A percentile compares a stretch with the other conserved stretches of the same genome.
phyloP scores from a whole-genome alignment of 2,797 vertebrate genomes.

The Artibeus lituratus region DNA sequence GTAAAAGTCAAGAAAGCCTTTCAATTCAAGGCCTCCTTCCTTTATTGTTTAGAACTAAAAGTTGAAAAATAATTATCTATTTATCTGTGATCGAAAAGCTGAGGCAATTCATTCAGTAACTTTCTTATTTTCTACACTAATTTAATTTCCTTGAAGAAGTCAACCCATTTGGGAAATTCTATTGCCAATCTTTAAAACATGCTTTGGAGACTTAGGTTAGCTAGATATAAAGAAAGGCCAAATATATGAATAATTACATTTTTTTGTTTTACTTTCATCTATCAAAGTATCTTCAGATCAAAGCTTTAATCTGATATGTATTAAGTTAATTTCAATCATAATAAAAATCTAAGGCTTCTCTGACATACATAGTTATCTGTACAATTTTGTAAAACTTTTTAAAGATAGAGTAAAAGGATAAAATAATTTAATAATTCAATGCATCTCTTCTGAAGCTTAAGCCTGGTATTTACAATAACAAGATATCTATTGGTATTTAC shows the following conservation, averaged over 20 bases:
- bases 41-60: conserved; percentile 37
- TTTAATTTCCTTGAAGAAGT: conserved; percentile 53
- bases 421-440: conserved; percentile 12
- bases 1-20: conserved; percentile 3
- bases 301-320: conserved; percentile 23
- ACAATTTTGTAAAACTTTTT: neutral
- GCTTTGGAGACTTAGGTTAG: conserved; percentile 21
- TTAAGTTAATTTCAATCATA: conserved; percentile 38
- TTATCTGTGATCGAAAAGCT: conserved; percentile 45
- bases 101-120: neutral
- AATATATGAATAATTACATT: conserved; percentile 24
- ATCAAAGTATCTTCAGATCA: conserved; percentile 45
- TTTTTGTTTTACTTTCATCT: conserved; percentile 41
- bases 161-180: conserved; percentile 22
- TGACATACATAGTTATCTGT: neutral
- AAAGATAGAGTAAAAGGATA: conserved; percentile 13
- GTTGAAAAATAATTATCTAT: conserved; percentile 20
- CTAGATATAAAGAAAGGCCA: conserved; percentile 32
- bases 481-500: neutral
- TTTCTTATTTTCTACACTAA: conserved; percentile 8
- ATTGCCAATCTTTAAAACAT: neutral
- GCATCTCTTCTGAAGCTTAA: neutral
- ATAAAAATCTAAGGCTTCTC: conserved; percentile 5
- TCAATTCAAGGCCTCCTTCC: neutral
- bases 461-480: neutral